A percentile compares a stretch with the other conserved stretches of the same genome.
phyloP scores from a whole-genome alignment of 2,888 invertebrate genomes.

The Danaus chrysippus region DNA sequence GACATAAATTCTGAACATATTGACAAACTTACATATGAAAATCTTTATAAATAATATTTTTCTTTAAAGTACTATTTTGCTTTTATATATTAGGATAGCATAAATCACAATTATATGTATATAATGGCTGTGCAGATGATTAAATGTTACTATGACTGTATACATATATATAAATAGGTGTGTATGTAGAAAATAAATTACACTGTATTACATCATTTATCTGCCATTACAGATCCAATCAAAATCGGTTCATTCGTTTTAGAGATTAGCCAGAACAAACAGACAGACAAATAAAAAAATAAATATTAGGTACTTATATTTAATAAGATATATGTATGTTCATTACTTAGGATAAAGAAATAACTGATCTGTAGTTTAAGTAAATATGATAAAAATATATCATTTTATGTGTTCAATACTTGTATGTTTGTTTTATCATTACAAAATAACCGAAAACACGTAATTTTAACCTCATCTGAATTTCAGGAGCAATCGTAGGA shows the following conservation, averaged over 20 bases:
- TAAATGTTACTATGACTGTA: no score
- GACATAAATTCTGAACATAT: slow-evolving; percentile 8
- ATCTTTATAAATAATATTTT: no score
- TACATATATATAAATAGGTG: no score
- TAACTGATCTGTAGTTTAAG: neutral
- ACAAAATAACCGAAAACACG: neutral
- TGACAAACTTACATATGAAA: neutral
- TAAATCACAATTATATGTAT: no score
- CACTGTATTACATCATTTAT: neutral
- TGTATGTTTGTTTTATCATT: no score
- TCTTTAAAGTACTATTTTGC: no score
- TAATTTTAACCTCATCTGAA: neutral
- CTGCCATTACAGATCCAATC: neutral
- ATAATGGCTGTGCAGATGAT: no score
- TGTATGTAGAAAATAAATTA: neutral
- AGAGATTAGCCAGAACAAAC: neutral
- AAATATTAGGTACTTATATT: no score
- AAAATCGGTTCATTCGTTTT: neutral
- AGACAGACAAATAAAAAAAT: neutral
- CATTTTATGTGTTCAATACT: no score
- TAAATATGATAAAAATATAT: neutral
- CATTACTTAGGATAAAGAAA: neutral
- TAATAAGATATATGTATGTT: no score
- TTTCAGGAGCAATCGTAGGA: slow-evolving; percentile 1
- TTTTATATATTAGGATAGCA: no score